Base-by-base conservation (phyloP, 2,888 invertebrate species). In the Anthophora plumipes region DNA sequence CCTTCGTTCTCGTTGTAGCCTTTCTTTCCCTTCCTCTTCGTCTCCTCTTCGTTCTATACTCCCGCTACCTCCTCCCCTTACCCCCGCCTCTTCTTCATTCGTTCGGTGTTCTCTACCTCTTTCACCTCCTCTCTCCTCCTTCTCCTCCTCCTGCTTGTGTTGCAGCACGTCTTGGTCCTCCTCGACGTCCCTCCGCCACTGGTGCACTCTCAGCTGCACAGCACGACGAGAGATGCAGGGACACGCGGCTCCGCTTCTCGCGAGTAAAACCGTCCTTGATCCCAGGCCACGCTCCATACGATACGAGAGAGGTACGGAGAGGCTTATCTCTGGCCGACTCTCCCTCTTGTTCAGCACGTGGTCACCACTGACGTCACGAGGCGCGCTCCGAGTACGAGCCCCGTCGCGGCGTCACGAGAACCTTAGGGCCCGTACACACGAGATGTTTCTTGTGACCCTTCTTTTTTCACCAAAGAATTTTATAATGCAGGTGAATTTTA, bases 221-320 rank as follows among this genome's bases (percentile, higher is more conserved):
- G 77, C 85, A 83, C 85, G 78, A 79, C 80, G 84, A 81, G 88
- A 83, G 87, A 86, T 86, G 83, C 86, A 88, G 86, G 83, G 85
- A 87, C 87, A 85, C 85, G 87, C 87, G 89, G 89, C 82, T 85
- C 85, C 87, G 88, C 88, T 90, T 87, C 89, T 85, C 87, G 89
- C 91, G 91, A 91, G 91, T 91, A 91, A 91, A 92, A 91, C 90
- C 92, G 92, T 92, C 92, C 92, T 92, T 92, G 92, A 92, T 92
- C 92, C 91, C 88, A 90, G 91, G 91, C 91, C 92, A 91, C 91
- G 90, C 90, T 91, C 89, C 89, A 89, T 87, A 88, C 89, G 89
- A 85, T 89, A 86, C 88, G 85, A 88, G 85, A 84, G 84, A 85
- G 80, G 81, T 79, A 85, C 78, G 69, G 80, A 86, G 84, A 78